These are phyloP conservation scores for Brenthis ino DNA, from an alignment of 2,888 invertebrate genomes.

Conservation along the genomic window DNA sequence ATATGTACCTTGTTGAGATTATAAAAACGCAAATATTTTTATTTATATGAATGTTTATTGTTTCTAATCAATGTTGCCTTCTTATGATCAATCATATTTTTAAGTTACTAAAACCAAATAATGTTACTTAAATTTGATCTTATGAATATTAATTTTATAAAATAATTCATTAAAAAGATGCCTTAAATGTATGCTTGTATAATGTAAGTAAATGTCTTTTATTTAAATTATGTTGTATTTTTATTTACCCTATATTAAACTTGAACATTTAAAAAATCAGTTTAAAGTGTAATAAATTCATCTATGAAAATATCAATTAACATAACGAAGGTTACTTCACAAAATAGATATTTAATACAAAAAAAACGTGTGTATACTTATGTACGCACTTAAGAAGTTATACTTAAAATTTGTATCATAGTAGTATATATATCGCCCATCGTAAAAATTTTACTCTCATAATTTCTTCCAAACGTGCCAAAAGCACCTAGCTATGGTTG, in stretches of 20 bases:
- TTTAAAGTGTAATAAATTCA: too few species aligned
- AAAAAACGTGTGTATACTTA: too few species aligned
- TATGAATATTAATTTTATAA: constrained; percentile 17
- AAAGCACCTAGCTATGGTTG: too few species aligned
- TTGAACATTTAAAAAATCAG: background rate
- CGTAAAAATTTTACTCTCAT: too few species aligned
- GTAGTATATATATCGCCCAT: too few species aligned
- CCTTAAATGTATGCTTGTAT: constrained; percentile 46
- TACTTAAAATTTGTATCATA: too few species aligned
- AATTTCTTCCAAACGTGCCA: too few species aligned
- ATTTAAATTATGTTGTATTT: constrained; percentile 8
- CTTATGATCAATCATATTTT: constrained; percentile 16
- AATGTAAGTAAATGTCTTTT: constrained; percentile 35
- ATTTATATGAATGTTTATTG: constrained; percentile 35
- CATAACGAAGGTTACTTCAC: too few species aligned
- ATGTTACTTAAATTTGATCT: constrained; percentile 31
- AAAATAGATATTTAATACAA: too few species aligned
- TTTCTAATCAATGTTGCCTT: constrained; percentile 26
- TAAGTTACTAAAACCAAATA: constrained; percentile 15
- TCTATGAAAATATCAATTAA: too few species aligned
- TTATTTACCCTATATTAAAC: background rate
- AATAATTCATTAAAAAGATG: constrained; percentile 25
- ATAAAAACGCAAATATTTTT: constrained; percentile 8
- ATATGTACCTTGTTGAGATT: too few species aligned
- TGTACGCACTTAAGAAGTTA: too few species aligned